Evolutionary conservation across 2,113 vertebrate genomes (phyloP).

Genomic region (Pseudopodoces humilis): DNA sequence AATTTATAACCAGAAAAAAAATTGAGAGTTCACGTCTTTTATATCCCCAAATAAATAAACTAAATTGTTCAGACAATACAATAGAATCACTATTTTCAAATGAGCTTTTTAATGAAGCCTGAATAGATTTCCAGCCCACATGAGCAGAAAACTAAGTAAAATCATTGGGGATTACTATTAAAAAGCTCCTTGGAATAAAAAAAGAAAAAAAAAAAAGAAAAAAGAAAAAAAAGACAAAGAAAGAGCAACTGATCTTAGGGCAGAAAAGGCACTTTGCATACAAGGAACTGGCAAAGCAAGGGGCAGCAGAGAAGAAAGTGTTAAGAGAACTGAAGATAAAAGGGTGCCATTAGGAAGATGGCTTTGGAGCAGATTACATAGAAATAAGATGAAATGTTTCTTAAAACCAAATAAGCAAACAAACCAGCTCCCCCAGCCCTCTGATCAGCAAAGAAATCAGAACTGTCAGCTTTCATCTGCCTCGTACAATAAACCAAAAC

Average conservation of each 20-base stretch:
- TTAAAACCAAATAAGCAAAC: conserved; percentile 19
- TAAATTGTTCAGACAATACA: background rate
- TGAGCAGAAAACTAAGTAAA: conserved; percentile 28
- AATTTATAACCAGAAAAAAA: background rate
- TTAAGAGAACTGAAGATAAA: background rate
- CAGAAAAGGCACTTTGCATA: background rate
- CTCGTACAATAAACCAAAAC: background rate
- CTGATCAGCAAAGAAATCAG: conserved; percentile 47
- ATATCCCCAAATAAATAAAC: background rate
- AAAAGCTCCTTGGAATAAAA: background rate
- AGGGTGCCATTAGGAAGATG: background rate
- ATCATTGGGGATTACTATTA: background rate
- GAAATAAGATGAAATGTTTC: background rate
- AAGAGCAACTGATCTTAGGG: background rate
- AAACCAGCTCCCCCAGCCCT: background rate
- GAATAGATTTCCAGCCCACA: background rate
- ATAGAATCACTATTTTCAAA: background rate
- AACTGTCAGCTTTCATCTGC: conserved; percentile 7
- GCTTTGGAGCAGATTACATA: background rate
- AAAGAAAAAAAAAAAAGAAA: no score
- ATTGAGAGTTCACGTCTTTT: background rate
- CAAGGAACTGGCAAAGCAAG: background rate
- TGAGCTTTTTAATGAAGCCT: background rate
- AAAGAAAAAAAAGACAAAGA: background rate
- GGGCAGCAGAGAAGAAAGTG: background rate